Conservation (phyloP, 2,888 invertebrate species). For the Rhogogaster chlorosoma region DNA sequence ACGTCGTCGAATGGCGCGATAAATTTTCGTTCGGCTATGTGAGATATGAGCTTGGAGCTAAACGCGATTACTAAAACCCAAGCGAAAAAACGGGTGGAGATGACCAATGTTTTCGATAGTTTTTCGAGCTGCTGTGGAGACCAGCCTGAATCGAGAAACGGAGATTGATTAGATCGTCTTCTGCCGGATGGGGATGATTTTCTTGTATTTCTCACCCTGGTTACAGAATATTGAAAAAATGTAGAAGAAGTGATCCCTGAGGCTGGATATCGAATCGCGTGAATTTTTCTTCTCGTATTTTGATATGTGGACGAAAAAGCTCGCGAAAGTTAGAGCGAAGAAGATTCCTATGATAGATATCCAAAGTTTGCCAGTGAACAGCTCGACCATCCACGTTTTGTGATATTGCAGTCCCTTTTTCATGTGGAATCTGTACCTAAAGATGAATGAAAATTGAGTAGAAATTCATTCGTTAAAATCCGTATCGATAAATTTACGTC, state of each 20-base stretch:
- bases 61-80: conserved; percentile 61
- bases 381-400: conserved; percentile 9
- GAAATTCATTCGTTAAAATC: not conserved
- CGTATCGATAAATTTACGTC: not conserved
- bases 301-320: not conserved
- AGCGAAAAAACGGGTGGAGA: conserved; percentile 43
- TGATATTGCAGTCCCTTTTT: not conserved
- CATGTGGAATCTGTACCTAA: conserved; percentile 37
- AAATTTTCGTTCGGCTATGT: conserved; percentile 56
- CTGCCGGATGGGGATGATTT: not conserved
- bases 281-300: not conserved
- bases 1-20: conserved; percentile 61
- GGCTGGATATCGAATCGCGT: not conserved
- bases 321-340: not conserved
- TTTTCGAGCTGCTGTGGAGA: not conserved
- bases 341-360: not conserved
- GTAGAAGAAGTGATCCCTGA: conserved; percentile 34
- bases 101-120: conserved; percentile 2
- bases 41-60: conserved; percentile 61
- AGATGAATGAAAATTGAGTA: not conserved
- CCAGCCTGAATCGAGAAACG: not conserved
- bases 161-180: not conserved
- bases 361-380: not conserved
- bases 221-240: conserved; percentile 23
- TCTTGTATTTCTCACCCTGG: not conserved